These are phyloP conservation scores for Oriolus oriolus DNA, from an alignment of 2,113 vertebrate genomes.

Conservation along the genomic window DNA sequence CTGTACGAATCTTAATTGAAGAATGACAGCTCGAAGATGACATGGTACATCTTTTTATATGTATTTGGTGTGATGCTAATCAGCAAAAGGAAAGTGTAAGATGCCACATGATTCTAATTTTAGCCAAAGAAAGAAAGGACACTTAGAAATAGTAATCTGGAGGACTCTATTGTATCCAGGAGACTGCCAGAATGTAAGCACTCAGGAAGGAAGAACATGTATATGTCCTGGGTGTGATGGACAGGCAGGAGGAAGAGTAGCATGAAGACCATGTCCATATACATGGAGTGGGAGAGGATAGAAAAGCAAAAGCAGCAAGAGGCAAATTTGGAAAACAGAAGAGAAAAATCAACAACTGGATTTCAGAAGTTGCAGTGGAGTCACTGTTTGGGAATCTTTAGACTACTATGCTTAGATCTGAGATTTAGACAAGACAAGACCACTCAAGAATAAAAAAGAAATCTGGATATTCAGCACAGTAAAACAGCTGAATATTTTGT, in stretches of 20 bases:
- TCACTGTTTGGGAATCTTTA: background rate
- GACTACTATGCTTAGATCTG: background rate
- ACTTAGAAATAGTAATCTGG: background rate
- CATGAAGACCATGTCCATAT: background rate
- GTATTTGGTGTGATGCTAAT: background rate
- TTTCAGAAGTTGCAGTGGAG: background rate
- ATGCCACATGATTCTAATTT: background rate
- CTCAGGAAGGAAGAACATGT: background rate
- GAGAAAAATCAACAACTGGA: background rate
- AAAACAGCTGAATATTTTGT: background rate
- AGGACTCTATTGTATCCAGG: background rate
- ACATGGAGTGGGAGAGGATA: fast-evolving
- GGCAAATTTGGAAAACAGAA: background rate
- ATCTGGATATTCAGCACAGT: background rate
- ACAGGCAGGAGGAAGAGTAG: background rate
- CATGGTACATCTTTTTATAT: background rate
- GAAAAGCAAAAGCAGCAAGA: background rate
- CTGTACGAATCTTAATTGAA: background rate
- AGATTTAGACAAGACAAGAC: background rate
- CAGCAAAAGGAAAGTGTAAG: background rate
- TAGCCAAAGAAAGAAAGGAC: background rate
- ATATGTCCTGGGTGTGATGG: background rate
- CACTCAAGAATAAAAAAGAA: background rate
- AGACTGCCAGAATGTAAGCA: background rate
- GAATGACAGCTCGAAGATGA: background rate